Evolutionary conservation across 2,113 vertebrate species (phyloP).

Genomic region (Psophia crepitans): DNA sequence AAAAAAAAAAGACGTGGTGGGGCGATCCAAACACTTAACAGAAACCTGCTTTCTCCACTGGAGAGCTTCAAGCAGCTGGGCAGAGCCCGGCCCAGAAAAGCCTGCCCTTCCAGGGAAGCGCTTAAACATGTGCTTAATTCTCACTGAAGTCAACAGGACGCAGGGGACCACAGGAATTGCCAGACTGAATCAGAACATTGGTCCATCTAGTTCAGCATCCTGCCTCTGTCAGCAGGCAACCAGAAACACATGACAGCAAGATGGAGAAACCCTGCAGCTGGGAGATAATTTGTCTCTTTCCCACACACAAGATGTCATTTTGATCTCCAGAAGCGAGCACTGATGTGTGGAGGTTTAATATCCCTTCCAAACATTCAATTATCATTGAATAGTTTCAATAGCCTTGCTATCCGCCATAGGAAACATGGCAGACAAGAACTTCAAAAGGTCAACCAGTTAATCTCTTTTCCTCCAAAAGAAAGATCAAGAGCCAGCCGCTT

Average conservation of each 20-base stretch:
- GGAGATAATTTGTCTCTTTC: not conserved
- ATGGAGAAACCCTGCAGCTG: not conserved
- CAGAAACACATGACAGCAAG: conserved; percentile 3
- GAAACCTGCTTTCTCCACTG: not conserved
- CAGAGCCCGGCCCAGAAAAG: not conserved
- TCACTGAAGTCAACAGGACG: not conserved
- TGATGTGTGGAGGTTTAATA: not conserved
- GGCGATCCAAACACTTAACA: not conserved
- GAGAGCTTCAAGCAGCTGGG: not conserved
- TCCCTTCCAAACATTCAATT: not conserved
- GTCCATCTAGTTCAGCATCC: not conserved
- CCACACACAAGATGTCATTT: not conserved
- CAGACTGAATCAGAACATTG: not conserved
- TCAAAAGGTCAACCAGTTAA: not conserved
- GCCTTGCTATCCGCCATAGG: not conserved
- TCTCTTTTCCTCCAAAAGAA: not conserved
- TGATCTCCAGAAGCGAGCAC: not conserved
- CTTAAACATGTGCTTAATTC: not conserved
- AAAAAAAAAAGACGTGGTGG: not conserved
- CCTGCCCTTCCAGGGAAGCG: not conserved
- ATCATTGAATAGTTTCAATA: not conserved
- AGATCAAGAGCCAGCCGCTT: not conserved
- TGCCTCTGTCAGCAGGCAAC: not conserved
- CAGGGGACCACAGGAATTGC: not conserved
- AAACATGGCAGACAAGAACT: not conserved